A percentile compares a stretch with the other conserved stretches of the same genome.
Evolutionary conservation across 2,113 vertebrate genomes (phyloP).

Genomic region (Tapirus terrestris): DNA sequence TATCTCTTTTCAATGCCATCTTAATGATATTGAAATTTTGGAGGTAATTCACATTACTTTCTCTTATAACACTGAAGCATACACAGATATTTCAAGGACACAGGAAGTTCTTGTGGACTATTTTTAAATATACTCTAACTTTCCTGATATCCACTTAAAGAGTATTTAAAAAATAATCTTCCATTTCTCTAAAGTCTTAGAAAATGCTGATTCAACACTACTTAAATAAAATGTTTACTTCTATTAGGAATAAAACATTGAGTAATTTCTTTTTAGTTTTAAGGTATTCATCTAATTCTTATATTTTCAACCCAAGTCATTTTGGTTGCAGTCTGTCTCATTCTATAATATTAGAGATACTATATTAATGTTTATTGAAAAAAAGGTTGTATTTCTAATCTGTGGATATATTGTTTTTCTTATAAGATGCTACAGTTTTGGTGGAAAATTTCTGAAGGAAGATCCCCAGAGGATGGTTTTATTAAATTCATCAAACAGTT

Average conservation of each 20-base stretch:
- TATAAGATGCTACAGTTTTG: not conserved
- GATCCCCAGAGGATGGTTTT: not conserved
- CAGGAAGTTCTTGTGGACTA: constrained; percentile 42
- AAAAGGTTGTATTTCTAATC: not conserved
- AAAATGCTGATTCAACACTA: constrained; percentile 22
- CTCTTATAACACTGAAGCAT: constrained; percentile 7
- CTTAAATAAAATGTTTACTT: constrained; percentile 56
- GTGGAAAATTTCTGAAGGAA: constrained; percentile 20
- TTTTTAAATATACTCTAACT: constrained; percentile 53
- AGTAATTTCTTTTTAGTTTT: constrained; percentile 59
- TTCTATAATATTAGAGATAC: not conserved
- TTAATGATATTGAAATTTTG: constrained; percentile 69
- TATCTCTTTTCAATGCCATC: constrained; percentile 63
- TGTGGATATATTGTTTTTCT: constrained; percentile 5
- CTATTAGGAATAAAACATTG: not conserved
- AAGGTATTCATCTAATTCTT: not conserved
- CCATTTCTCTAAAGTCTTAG: constrained; percentile 34
- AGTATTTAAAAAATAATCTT: constrained; percentile 50
- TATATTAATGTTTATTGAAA: not conserved
- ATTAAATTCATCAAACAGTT: constrained; percentile 53
- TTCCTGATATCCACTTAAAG: constrained; percentile 60
- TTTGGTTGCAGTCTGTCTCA: not conserved
- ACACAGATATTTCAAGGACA: constrained; percentile 69
- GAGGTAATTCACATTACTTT: constrained; percentile 30
- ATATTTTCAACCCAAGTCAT: not conserved